A percentile compares a stretch with the other conserved stretches of the same genome.
Conservation (phyloP, 2,797 vertebrate species). For the Lepus townsendii region DNA sequence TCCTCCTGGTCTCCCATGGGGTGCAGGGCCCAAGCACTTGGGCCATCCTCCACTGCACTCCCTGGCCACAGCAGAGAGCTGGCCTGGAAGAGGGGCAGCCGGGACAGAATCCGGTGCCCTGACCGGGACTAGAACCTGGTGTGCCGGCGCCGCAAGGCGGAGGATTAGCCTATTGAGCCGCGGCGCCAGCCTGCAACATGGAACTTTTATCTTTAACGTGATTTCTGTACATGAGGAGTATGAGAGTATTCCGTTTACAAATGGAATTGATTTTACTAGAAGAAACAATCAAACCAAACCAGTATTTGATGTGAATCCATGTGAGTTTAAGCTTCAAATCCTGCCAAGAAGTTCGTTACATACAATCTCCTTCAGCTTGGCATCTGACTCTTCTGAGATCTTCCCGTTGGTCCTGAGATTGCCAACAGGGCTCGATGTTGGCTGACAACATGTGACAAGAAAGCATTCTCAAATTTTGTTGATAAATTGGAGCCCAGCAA, state of each 20-base stretch:
- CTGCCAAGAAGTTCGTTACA: slow-evolving; percentile 93
- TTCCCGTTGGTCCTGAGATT: slow-evolving; percentile 95
- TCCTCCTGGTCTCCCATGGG: no score
- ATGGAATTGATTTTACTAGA: slow-evolving; percentile 87
- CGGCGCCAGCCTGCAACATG: slow-evolving; percentile 1
- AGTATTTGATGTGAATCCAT: slow-evolving; percentile 55
- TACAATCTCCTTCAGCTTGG: slow-evolving; percentile 95
- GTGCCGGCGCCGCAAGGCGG: no score
- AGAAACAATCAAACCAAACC: slow-evolving; percentile 87
- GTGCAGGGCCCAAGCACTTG: no score
- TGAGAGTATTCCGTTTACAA: slow-evolving; percentile 90
- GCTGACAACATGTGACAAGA: slow-evolving; percentile 95
- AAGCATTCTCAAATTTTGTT: slow-evolving; percentile 96
- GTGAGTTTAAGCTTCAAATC: slow-evolving; percentile 90
- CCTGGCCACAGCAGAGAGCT: no score
- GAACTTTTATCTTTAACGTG: slow-evolving; percentile 92
- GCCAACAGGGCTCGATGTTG: slow-evolving; percentile 95
- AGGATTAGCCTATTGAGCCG: no score
- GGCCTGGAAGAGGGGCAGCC: no score
- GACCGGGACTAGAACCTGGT: no score
- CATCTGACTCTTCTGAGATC: slow-evolving; percentile 95
- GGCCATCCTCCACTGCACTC: no score
- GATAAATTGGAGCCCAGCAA: no score
- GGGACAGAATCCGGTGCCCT: no score
- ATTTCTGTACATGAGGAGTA: slow-evolving; percentile 94